Conservation (phyloP, 2,888 invertebrate species). For the Hirtodrosophila alboralis region DNA sequence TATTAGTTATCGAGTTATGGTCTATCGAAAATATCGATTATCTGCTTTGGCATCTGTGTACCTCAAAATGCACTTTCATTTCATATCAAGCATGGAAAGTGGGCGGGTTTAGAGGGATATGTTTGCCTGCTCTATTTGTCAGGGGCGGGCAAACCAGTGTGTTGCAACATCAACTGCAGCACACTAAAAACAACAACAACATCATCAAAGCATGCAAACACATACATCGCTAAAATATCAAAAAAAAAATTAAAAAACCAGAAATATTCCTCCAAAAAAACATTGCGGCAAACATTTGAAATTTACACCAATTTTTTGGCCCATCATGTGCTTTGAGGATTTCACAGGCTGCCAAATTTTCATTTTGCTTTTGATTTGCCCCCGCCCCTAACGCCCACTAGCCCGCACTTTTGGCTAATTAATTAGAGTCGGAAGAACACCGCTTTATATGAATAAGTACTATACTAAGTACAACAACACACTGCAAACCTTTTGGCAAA, state of each 20-base stretch:
- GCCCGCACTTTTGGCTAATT: constrained; percentile 27
- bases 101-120: constrained; percentile 82
- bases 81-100: constrained; percentile 77
- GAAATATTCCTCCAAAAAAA: constrained; percentile 60
- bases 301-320: constrained; percentile 60
- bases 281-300: constrained; percentile 38
- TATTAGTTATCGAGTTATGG: constrained; percentile 6
- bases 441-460: constrained; percentile 68
- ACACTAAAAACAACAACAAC: constrained; percentile 37
- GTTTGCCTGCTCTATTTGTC: constrained; percentile 66
- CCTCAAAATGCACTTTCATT: constrained; percentile 50
- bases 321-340: constrained; percentile 61
- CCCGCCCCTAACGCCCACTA: constrained; percentile 53
- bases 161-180: constrained; percentile 23
- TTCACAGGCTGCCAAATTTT: constrained; percentile 50
- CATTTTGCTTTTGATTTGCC: too few relatives aligned
- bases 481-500: constrained; percentile 72
- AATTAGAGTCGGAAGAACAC: constrained; percentile 59
- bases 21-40: constrained; percentile 1
- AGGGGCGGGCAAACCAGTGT: constrained; percentile 56
- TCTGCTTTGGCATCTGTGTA: constrained; percentile 8
- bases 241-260: constrained; percentile 6
- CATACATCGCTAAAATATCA: constrained; percentile 36
- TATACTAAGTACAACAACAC: constrained; percentile 31
- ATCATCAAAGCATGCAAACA: constrained; percentile 56